Conservation (phyloP, 2,888 invertebrate species). For the Lasioglossum calceatum region DNA sequence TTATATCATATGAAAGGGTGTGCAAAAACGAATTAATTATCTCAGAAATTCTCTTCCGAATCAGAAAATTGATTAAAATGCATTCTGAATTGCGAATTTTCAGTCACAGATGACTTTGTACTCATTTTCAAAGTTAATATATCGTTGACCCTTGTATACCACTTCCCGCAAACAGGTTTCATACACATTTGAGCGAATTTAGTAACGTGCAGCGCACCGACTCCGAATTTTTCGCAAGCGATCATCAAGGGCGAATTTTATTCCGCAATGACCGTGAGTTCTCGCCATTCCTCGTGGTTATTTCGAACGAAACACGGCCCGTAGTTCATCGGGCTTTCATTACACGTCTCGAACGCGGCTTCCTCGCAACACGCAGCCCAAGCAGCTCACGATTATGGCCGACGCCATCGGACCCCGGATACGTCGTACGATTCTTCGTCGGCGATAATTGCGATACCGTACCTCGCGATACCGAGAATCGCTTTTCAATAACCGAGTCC, state of each 20-base stretch:
- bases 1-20: too few species aligned
- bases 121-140: neutral
- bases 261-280: neutral
- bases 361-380: slow-evolving; percentile 25
- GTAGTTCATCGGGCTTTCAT: slow-evolving; percentile 47
- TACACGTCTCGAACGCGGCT: slow-evolving; percentile 47
- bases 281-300: neutral
- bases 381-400: slow-evolving; percentile 28
- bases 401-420: slow-evolving; percentile 16
- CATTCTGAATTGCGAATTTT: too few species aligned
- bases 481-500: slow-evolving; percentile 52
- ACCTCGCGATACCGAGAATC: slow-evolving; percentile 46
- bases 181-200: neutral
- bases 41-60: too few species aligned
- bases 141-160: neutral
- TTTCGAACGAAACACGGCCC: neutral
- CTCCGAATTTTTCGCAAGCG: neutral
- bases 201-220: neutral
- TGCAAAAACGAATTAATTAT: too few species aligned
- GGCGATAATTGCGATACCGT: slow-evolving; percentile 50
- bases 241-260: neutral
- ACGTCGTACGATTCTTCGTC: slow-evolving; percentile 38
- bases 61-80: too few species aligned
- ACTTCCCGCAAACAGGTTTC: neutral
- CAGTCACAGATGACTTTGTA: neutral